Base-by-base conservation (phyloP, 2,797 vertebrate genomes). In the Chelonia mydas region DNA sequence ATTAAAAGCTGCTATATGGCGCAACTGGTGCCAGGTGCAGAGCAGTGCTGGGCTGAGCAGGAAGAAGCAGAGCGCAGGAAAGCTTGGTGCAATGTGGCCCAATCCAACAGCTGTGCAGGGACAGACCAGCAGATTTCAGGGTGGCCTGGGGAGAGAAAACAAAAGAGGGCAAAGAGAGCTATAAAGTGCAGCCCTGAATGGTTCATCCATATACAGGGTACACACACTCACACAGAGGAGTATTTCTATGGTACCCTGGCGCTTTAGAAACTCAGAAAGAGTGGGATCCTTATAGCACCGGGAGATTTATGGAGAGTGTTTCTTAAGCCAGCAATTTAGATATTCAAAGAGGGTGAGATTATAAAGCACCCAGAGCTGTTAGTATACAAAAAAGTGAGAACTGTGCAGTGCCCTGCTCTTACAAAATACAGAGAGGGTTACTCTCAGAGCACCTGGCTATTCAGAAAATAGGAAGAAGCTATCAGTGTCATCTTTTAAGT, bases 1-100 rank as follows among this genome's bases (percentile, higher is more conserved):
- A 94, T 84, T 49, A 85, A 90, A 94, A 89, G 5, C 83, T 87
- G 84, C 81, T 87, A 77, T 59, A 8, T 86, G 95, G 93, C 95
- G 94, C 93, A 93, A 90, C 91, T 79, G n/a, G 72, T 92, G 50
- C 16, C 1, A 5, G 79, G 89, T 89, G 31, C 33, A 93, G 82
- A 88, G 53, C 61, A 33, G 61, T 16, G 16, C 33, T 65, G 61
- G 61, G 33, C 16, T 31, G n/a, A 8, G 61, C 61, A 65, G 31
- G 16, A 47, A 72, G n/a, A 61, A 88, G 45, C 0, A 0, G 31
- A 47, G 33, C 5, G 45, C 28, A 7, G 83, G 0, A 0, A 25
- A 31, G 74, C 41, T 55, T n/a, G 6, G 6, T 65, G 31, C 1
- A 3, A 3, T 12, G 4, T 0, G 21, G 81, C 23, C 16, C 61